Evolutionary conservation across 2,888 invertebrate species (phyloP).

Genomic region (Scotopteryx bipunctaria): DNA sequence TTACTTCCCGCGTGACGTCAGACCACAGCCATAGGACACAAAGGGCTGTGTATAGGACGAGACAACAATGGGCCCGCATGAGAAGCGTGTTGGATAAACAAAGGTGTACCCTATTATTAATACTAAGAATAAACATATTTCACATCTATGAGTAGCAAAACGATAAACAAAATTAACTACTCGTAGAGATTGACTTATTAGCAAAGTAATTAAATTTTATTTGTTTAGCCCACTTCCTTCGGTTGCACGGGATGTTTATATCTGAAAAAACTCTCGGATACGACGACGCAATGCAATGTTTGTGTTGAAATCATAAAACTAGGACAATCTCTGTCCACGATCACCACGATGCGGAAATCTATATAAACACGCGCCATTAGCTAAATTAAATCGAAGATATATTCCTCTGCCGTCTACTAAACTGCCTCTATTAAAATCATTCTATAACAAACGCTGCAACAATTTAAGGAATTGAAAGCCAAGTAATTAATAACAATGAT

Average conservation of each 20-base stretch:
- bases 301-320: slow-evolving; percentile 66
- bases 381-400: slow-evolving; percentile 41
- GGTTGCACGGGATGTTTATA: slow-evolving; percentile 69
- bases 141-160: slow-evolving; percentile 34
- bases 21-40: slow-evolving; percentile 47
- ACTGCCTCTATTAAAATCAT: slow-evolving; percentile 18
- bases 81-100: slow-evolving; percentile 53
- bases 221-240: slow-evolving; percentile 65
- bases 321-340: slow-evolving; percentile 53
- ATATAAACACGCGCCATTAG: slow-evolving; percentile 54
- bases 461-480: slow-evolving; percentile 26
- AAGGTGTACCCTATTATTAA: slow-evolving; percentile 48
- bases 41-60: slow-evolving; percentile 52
- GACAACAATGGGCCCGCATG: slow-evolving; percentile 70
- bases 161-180: slow-evolving; percentile 40
- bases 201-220: slow-evolving; percentile 58
- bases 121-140: slow-evolving; percentile 39
- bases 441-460: slow-evolving; percentile 25
- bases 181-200: slow-evolving; percentile 39
- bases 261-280: slow-evolving; percentile 42
- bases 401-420: slow-evolving; percentile 26
- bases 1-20: slow-evolving; percentile 51
- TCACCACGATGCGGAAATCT: slow-evolving; percentile 37
- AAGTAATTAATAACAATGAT: slow-evolving; percentile 33
- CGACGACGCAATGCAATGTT: slow-evolving; percentile 58